phyloP scores from a whole-genome alignment of 2,888 invertebrate genomes.

The Amphipoea oculea region DNA sequence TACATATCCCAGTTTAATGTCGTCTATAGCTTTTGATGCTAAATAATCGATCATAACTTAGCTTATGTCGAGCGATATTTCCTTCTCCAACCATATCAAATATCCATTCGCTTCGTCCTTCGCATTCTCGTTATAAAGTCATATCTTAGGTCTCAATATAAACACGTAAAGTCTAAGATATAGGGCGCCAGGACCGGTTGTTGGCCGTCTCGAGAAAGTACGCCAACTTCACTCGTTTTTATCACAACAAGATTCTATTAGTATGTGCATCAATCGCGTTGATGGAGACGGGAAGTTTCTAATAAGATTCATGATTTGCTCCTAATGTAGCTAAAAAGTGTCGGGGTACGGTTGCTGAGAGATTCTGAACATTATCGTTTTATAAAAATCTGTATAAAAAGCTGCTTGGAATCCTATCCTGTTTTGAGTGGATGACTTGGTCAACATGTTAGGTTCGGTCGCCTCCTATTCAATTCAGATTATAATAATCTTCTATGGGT shows the following conservation, averaged over 20 bases:
- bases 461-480: neutral
- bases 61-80: neutral
- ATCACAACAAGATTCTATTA: conserved; percentile 38
- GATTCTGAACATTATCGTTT: neutral
- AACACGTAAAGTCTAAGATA: conserved; percentile 35
- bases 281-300: conserved; percentile 32
- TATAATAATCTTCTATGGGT: neutral
- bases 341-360: neutral
- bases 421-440: neutral
- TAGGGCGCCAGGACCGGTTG: conserved; percentile 59
- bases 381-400: neutral
- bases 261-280: conserved; percentile 15
- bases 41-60: neutral
- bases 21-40: neutral
- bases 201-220: conserved; percentile 49
- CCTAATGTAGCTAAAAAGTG: conserved; percentile 22
- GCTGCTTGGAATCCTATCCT: neutral
- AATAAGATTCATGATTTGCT: conserved; percentile 34
- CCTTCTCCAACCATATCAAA: neutral
- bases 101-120: conserved; percentile 8
- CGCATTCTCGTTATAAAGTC: conserved; percentile 35
- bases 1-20: neutral
- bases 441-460: neutral
- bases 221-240: conserved; percentile 49
- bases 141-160: conserved; percentile 26